A percentile compares a stretch with the other conserved stretches of the same genome.
Evolutionary conservation across 2,113 vertebrate species (phyloP).

Genomic region (Chaetodon auriga): DNA sequence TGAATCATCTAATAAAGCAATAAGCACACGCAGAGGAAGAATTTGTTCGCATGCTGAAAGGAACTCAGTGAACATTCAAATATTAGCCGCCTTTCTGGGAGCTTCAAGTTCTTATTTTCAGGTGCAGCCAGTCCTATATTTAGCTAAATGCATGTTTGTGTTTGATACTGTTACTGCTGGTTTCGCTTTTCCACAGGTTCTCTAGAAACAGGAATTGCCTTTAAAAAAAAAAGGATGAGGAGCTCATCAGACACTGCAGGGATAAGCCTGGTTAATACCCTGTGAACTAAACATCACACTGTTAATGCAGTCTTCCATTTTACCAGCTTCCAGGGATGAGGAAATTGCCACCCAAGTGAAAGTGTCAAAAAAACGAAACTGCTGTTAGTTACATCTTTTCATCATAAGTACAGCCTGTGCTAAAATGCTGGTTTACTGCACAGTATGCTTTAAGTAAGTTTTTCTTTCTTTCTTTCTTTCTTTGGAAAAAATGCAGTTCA

Average conservation of each 20-base stretch:
- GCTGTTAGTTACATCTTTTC: not conserved
- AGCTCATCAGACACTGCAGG: constrained; percentile 66
- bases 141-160: constrained; percentile 21
- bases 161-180: constrained; percentile 30
- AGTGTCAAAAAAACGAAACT: constrained; percentile 26
- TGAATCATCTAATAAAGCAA: constrained; percentile 60
- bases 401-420: constrained; percentile 4
- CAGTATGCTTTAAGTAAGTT: not conserved
- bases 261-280: constrained; percentile 70
- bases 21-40: constrained; percentile 12
- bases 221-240: constrained; percentile 48
- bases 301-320: constrained; percentile 51
- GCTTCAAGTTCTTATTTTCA: constrained; percentile 7
- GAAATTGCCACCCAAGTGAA: constrained; percentile 62
- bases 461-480: not conserved
- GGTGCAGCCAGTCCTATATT: constrained; percentile 28
- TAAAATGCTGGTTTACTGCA: not conserved
- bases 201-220: constrained; percentile 19
- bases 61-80: constrained; percentile 21
- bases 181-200: constrained; percentile 49
- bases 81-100: constrained; percentile 3
- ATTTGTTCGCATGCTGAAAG: constrained; percentile 23
- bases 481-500: not conserved
- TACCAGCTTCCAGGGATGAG: constrained; percentile 35
- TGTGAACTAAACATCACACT: constrained; percentile 66